Evolutionary conservation across 2,888 invertebrate genomes (phyloP).

Genomic region (Zonitis immaculata): DNA sequence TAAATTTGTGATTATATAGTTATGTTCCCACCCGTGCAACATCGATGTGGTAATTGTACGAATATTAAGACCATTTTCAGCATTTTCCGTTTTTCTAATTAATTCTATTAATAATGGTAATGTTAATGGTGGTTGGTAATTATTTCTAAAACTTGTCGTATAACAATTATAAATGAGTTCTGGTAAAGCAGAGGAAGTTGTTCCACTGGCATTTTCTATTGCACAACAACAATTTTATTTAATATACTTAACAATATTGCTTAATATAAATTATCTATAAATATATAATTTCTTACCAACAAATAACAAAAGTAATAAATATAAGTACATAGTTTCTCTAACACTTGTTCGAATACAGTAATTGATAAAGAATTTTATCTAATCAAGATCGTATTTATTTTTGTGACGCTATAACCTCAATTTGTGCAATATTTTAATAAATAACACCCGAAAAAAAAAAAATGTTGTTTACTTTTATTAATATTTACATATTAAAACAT

Average conservation of each 20-base stretch:
- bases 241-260: not conserved
- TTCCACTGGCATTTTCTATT: constrained; percentile 36
- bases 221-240: constrained; percentile 8
- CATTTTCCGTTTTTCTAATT: constrained; percentile 57
- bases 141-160: constrained; percentile 48
- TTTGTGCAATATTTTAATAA: not conserved
- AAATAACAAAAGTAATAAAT: not conserved
- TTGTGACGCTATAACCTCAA: not conserved
- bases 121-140: constrained; percentile 53
- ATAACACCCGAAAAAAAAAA: not conserved
- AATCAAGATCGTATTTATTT: constrained; percentile 2
- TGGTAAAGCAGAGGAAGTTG: constrained; percentile 50
- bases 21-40: constrained; percentile 52
- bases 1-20: not conserved
- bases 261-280: constrained; percentile 1
- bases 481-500: too few relatives aligned
- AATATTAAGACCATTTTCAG: constrained; percentile 53
- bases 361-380: constrained; percentile 8
- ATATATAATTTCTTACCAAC: constrained; percentile 5
- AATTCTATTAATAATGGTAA: constrained; percentile 58
- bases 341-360: not conserved
- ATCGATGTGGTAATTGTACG: constrained; percentile 55
- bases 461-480: not conserved
- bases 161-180: constrained; percentile 58
- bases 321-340: not conserved